Base-by-base conservation (phyloP, 1,140 invertebrate genomes). In the Dolichoris vasculosae region DNA sequence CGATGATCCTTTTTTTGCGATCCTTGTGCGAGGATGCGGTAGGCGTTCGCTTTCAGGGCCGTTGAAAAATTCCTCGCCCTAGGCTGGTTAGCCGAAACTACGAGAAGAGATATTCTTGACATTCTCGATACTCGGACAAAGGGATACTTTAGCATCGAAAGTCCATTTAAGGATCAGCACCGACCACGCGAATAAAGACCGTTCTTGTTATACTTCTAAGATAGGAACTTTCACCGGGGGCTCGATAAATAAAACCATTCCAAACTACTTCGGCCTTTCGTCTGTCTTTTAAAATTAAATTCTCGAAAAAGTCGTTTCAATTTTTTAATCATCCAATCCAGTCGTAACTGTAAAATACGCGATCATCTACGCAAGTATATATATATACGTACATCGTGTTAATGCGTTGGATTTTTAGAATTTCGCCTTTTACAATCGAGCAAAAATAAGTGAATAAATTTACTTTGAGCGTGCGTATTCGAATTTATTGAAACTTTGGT, bases 61-160 rank as follows among this genome's bases (percentile, higher is more conserved):
- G 51, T 23, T 35, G 46, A 64, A 80, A 80, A 85, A 59, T 85
- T 23, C 64, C 73, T n/a, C 11, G 82, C 84, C 78, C 32, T 15
- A 23, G 78, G 67, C 43, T 67, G 1, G 6, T 9, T 40, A 0
- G 30, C 1, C 9, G 1, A 3, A 26, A 46, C 26, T 13, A 17
- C 59, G 23, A 23, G 43, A 0, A 75, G 9, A 15, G 26, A 43
- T 23, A 30, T 83, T 59, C 1, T 43, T 6, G 2, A 73, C n/a
- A 7, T 73, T 73, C 38, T 55, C 64, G 78, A 86, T 86, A 82
- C 86, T 67, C 59, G 75, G 82, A 88, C 87, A 84, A 89, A 88
- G 84, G 88, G 87, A 82, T 83, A 71, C 87, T 76, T 88, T 87
- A 89, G 88, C 89, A 89, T 88, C 88, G 73, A 89, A 89, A 89